Evolutionary conservation across 2,113 vertebrate species (phyloP), one percentile per base, ranked within the genome.

Genomic region (Kobus ellipsiprymnus): DNA sequence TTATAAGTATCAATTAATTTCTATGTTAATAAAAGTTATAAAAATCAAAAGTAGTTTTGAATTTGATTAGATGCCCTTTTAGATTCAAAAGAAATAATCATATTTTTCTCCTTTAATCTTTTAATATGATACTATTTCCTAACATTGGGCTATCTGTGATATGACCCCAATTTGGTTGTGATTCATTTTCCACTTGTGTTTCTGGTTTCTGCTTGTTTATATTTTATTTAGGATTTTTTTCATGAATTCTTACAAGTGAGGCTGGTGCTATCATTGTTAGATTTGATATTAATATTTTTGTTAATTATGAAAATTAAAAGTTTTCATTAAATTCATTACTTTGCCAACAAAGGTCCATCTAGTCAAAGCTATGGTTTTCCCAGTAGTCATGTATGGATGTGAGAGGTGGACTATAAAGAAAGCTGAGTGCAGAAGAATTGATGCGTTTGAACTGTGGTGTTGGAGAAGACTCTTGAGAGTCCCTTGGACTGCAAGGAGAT

Each of bases 51-150:
- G 15, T 64, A 74, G 74, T 29, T 82, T 83, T 19, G 4, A 74
- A 74, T 91, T 87, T 81, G 17, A 48, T 30, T 80, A 82, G 13
- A 30, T 81, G 16, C 15, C 23, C 67, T 80, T 90, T 87, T 64
- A 90, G 3, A 25, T n/a, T 74, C 50, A n/a, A 21, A 17, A 71
- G 71, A 60, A 74, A 87, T 60, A 13, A 74, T 82, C 46, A 83
- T 74, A 74, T 60, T 55, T 83, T 91, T 93, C 29, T 85, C 27
- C 59, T 96, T 77, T 60, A 54, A n/a, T 52, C 10, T 59, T 91
- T 94, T 46, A 94, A 50, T n/a, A 55, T 55, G n/a, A 30, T 92
- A 17, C 55, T 83, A 50, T 59, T 94, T 91, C 48, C 17, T 67
- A 83, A 84, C 83, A 85, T 44, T 71, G 23, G 16, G 16, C 16